Percentiles rank a stretch among this genome's conserved stretches.
These are phyloP conservation scores for Coenobita brevimanus DNA, from an alignment of 1,140 invertebrate species.

Conservation along the genomic window DNA sequence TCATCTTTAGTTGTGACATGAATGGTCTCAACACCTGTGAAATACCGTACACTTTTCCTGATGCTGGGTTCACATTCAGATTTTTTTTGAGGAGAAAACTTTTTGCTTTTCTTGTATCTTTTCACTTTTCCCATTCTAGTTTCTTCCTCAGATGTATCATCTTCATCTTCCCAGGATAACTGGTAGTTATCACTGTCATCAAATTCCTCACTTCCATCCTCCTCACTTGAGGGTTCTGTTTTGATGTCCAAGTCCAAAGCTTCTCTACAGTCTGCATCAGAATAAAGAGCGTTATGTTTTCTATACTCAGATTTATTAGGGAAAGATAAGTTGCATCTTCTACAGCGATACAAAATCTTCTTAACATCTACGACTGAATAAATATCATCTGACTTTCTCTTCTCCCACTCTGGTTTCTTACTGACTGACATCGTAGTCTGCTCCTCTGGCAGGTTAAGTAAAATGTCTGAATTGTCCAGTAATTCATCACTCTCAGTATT, in stretches of 20 bases:
- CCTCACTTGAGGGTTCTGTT: background rate
- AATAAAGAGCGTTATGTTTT: slow-evolving; percentile 20
- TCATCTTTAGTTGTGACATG: slow-evolving; percentile 15
- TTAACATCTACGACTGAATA: slow-evolving; percentile 42
- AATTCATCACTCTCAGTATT: background rate
- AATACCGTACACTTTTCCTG: background rate
- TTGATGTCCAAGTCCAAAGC: background rate
- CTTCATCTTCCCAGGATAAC: background rate
- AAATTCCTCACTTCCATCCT: background rate
- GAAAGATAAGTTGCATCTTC: slow-evolving; percentile 27
- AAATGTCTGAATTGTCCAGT: too few relatives aligned
- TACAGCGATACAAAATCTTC: slow-evolving; percentile 47
- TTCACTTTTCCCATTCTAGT: background rate
- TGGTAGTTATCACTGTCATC: slow-evolving; percentile 10
- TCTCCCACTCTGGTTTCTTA: background rate
- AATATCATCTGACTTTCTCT: slow-evolving; percentile 25
- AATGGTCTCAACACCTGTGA: slow-evolving; percentile 2
- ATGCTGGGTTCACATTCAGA: background rate
- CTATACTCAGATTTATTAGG: slow-evolving; percentile 21
- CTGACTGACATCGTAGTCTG: too few relatives aligned
- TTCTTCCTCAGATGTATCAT: slow-evolving; percentile 5
- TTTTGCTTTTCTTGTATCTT: background rate
- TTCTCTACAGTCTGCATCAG: slow-evolving; percentile 4
- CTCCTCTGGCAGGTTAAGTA: too few relatives aligned
- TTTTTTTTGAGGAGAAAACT: background rate